Conservation (phyloP, 2,113 vertebrate species). For the Prionailurus viverrinus region DNA sequence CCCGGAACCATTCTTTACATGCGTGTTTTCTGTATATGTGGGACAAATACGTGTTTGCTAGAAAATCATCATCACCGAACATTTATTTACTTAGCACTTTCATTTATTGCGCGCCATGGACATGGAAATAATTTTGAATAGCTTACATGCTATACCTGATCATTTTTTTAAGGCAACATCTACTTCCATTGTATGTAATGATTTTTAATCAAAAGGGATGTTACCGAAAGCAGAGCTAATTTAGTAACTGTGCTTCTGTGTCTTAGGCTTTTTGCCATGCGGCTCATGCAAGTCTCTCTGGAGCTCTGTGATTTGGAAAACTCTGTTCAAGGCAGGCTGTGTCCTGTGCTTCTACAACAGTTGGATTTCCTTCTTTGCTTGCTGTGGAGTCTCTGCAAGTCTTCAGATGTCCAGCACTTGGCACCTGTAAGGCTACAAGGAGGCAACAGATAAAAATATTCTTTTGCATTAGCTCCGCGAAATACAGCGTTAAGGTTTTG, state of each 20-base stretch:
- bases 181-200: not conserved
- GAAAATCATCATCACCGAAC: not conserved
- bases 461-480: accelerated
- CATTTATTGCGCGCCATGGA: not conserved
- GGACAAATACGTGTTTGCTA: not conserved
- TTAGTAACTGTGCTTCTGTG: not conserved
- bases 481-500: not conserved
- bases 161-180: not conserved
- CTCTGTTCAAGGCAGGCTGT: not conserved
- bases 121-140: not conserved
- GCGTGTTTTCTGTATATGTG: not conserved
- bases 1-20: not conserved
- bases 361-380: slow-evolving; percentile 4
- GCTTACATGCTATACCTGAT: not conserved
- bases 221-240: not conserved
- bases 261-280: not conserved
- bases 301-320: not conserved
- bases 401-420: not conserved
- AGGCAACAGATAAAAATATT: not conserved
- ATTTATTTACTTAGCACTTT: not conserved
- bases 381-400: not conserved
- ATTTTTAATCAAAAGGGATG: not conserved
- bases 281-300: not conserved
- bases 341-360: not conserved
- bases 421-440: not conserved